A percentile compares a stretch with the other conserved stretches of the same genome.
Conservation (phyloP, 2,888 invertebrate species). For the Rotaria sp. region DNA sequence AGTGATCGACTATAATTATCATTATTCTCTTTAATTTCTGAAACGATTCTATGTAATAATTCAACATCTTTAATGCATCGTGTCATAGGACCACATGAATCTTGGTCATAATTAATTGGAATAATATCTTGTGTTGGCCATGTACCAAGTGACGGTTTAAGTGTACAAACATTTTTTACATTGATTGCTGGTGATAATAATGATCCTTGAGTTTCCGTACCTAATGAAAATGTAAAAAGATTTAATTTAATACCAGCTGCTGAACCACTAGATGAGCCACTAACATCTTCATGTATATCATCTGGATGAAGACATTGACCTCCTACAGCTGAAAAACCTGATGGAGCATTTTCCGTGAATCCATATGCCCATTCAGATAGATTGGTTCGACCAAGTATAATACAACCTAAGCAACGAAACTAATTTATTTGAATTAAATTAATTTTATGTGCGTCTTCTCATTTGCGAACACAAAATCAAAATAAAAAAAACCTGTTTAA, state of each 20-base stretch:
- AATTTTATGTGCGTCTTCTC: too few relatives aligned
- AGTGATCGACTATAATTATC: not conserved
- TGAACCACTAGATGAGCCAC: constrained; percentile 3
- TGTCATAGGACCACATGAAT: not conserved
- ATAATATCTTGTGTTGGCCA: not conserved
- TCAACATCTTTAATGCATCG: not conserved
- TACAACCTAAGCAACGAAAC: not conserved
- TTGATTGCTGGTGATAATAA: not conserved
- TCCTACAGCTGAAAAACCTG: constrained; percentile 9
- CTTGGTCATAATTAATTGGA: constrained; percentile 19
- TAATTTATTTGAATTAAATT: too few relatives aligned
- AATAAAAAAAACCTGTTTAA: too few relatives aligned
- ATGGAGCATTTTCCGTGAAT: not conserved
- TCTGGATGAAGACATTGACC: constrained; percentile 26
- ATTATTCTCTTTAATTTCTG: not conserved
- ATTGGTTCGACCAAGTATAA: constrained; percentile 5
- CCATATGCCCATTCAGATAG: constrained; percentile 15
- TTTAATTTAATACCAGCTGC: constrained; percentile 9
- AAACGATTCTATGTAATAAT: not conserved
- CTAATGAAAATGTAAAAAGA: constrained; percentile 16
- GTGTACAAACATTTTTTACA: not conserved
- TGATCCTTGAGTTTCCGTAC: constrained; percentile 10
- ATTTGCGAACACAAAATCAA: too few relatives aligned
- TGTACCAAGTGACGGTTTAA: not conserved
- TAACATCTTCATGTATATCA: constrained; percentile 3